Conservation (phyloP, 2,113 vertebrate genomes). For the Helogale parvula region DNA sequence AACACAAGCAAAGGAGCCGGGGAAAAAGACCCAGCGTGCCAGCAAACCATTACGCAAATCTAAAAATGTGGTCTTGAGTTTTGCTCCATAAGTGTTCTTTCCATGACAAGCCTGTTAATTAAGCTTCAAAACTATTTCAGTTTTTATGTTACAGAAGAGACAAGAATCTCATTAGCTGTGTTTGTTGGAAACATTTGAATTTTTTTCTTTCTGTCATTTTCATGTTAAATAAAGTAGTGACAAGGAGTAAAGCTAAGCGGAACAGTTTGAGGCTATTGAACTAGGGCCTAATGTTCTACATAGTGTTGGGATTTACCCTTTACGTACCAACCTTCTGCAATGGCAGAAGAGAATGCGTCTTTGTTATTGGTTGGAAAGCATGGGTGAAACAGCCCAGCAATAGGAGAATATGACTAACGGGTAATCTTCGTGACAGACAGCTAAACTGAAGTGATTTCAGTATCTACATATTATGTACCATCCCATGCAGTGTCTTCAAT, state of each 20-base stretch:
- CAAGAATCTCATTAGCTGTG: background rate
- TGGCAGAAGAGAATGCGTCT: background rate
- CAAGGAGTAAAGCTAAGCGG: background rate
- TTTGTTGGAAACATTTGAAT: background rate
- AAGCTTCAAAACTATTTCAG: constrained; percentile 8
- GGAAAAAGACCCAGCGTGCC: background rate
- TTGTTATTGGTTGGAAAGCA: background rate
- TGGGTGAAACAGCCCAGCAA: background rate
- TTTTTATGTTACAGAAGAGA: constrained; percentile 33
- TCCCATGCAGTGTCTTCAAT: background rate
- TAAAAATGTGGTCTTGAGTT: constrained; percentile 16
- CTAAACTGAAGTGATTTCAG: background rate
- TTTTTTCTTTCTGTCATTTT: background rate
- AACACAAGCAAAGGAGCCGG: background rate
- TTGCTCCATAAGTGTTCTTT: constrained; percentile 26
- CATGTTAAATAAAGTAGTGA: background rate
- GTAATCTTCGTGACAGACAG: background rate
- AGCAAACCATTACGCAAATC: constrained; percentile 41
- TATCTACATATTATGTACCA: background rate
- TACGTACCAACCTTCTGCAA: background rate
- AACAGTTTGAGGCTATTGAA: background rate
- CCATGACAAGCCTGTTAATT: constrained; percentile 18
- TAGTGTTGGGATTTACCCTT: background rate
- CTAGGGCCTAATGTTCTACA: background rate
- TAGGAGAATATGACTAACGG: background rate